A percentile compares a stretch with the other conserved stretches of the same genome.
phyloP scores from a whole-genome alignment of 30 jellyfish, hydroid and myxozoan genomes.

The Catostylus mosaicus region DNA sequence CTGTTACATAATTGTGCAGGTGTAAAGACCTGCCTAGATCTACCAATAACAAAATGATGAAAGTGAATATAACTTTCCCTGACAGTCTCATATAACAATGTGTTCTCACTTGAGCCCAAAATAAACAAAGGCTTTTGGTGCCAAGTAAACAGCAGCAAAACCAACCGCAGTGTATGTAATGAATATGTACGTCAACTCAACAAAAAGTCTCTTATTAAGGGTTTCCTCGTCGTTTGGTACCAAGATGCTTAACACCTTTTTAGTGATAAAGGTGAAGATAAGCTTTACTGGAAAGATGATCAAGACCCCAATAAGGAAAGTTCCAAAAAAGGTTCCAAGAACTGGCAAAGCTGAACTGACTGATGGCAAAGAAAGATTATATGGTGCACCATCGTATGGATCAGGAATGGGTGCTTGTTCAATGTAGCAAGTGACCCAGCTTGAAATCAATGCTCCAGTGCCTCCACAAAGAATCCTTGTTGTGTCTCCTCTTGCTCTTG shows the following conservation, averaged over 20 bases:
- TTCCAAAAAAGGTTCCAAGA: conserved; percentile 21
- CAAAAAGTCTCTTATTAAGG: conserved; percentile 58
- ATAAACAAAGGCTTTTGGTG: conserved; percentile 79
- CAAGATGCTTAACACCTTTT: conserved; percentile 30
- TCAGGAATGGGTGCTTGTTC: conserved; percentile 84
- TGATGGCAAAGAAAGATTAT: conserved; percentile 1
- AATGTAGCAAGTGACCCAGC: conserved; percentile 80
- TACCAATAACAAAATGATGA: too few relatives aligned
- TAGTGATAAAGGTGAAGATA: conserved; percentile 47
- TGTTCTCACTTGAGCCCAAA: conserved; percentile 52
- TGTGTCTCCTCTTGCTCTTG: conserved; percentile 93
- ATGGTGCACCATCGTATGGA: conserved; percentile 92
- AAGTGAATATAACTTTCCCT: too few relatives aligned
- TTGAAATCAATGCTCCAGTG: conserved; percentile 88
- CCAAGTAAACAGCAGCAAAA: conserved; percentile 85
- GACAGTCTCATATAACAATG: too few relatives aligned
- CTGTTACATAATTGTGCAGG: too few relatives aligned
- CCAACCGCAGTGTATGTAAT: conserved; percentile 87
- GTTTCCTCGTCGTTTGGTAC: conserved; percentile 66
- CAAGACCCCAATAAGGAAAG: conserved; percentile 75
- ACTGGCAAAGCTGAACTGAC: conserved; percentile 19
- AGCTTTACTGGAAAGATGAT: conserved; percentile 84
- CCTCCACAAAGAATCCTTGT: conserved; percentile 91
- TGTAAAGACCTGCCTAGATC: too few relatives aligned
- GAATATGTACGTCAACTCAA: conserved; percentile 84